Conservation (phyloP, 1,140 invertebrate species). For the Hylyphantes graminicola region DNA sequence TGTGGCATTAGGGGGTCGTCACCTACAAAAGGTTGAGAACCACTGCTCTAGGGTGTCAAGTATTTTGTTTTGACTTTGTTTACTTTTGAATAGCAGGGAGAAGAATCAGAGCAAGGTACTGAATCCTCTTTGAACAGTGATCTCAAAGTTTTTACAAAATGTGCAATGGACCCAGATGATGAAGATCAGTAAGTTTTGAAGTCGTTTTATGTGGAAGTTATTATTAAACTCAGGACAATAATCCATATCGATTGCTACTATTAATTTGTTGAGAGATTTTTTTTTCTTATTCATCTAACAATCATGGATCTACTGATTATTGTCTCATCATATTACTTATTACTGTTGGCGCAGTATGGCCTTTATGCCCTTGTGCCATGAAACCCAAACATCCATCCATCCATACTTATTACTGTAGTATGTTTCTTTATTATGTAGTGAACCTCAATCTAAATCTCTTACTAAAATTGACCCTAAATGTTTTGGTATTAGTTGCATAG, state of each 20-base stretch:
- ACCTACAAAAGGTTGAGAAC: too few species aligned
- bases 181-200: conserved; percentile 30
- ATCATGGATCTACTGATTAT: neutral
- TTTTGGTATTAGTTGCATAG: too few species aligned
- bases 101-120: neutral
- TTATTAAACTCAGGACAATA: neutral
- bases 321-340: neutral
- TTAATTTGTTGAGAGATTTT: neutral
- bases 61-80: neutral
- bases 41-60: neutral
- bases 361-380: too few species aligned
- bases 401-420: neutral
- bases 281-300: neutral
- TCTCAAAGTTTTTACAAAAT: conserved; percentile 35
- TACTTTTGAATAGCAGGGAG: neutral
- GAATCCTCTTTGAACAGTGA: neutral
- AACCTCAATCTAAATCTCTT: neutral
- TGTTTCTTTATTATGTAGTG: neutral
- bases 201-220: neutral
- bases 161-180: conserved; percentile 37
- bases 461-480: too few species aligned
- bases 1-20: too few species aligned
- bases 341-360: too few species aligned
- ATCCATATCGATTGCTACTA: neutral
- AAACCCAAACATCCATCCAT: too few species aligned